Evolutionary conservation across 2,888 invertebrate genomes (phyloP), one percentile per base, ranked within the genome.

Genomic region (Metacarcinus magister): DNA sequence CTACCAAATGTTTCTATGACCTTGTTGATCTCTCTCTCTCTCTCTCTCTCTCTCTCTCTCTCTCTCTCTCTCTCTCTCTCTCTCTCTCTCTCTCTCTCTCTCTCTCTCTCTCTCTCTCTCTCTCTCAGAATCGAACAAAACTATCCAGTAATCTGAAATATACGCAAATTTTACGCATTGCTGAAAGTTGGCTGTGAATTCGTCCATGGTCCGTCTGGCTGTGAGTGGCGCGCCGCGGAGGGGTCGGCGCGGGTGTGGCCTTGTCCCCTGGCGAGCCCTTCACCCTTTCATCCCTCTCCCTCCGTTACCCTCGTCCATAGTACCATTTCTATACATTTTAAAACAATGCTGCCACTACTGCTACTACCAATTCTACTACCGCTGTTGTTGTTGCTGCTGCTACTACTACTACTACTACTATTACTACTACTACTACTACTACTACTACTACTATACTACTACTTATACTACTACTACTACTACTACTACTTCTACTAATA

Each of bases 41-140:
- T 82, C 82, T 82, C 82, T 82, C 82, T 82, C 82, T 87, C 87
- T 87, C 87, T 87, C 87, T 87, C 87, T 87, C 87, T 87, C 87
- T 87, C 87, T 87, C 87, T 87, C 87, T 87, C 87, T 87, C 87
- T 87, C 87, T 87, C 87, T 87, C 87, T 87, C 87, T 87, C 87
- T 87, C 87, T 87, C 87, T 87, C 87, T 87, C 87, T 87, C 87
- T 87, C 87, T 87, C 87, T 87, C 87, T 87, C 87, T 87, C 87
- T 87, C 87, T 87, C 87, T 87, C 87, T 87, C 87, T 87, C 87
- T 87, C 87, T 87, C 87, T 39, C 39, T 87, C 39, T 87, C 87
- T 39, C 87, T 16, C 32, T 32, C 87, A 23, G 19, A 13, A 16
- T 39, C 75, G 28, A n/a, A 82, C 75, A 82, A 82, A 54, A 60